These are phyloP conservation scores for Plebejus anna DNA, from an alignment of 2,888 invertebrate genomes.

Conservation along the genomic window DNA sequence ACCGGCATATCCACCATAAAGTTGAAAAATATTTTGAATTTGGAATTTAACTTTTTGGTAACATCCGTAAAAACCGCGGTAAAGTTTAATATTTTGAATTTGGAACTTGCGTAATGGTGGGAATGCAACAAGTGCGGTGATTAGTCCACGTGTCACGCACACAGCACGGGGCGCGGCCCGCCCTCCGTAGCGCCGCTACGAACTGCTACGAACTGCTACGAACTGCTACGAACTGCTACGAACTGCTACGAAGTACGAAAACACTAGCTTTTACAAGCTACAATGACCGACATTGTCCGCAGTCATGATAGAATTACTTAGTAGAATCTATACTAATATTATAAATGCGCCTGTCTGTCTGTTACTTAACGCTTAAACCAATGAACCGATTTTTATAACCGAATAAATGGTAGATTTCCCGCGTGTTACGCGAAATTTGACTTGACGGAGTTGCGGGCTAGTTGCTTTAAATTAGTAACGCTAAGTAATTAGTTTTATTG, in stretches of 20 bases:
- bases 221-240: neutral
- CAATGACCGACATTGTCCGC: neutral
- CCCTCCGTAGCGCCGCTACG: neutral
- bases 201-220: too few relatives aligned
- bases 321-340: neutral
- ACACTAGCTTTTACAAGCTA: neutral
- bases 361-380: too few relatives aligned
- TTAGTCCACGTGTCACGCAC: conserved; percentile 50
- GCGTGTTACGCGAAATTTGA: too few relatives aligned
- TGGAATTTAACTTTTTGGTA: neutral
- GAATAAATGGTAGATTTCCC: too few relatives aligned
- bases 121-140: conserved; percentile 52
- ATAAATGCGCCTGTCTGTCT: neutral
- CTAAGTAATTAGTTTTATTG: neutral
- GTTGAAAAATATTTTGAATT: neutral
- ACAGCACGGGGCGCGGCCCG: conserved; percentile 35
- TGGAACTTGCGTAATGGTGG: conserved; percentile 1
- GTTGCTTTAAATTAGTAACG: too few relatives aligned
- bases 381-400: too few relatives aligned
- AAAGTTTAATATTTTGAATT: neutral
- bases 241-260: neutral
- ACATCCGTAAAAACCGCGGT: neutral
- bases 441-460: too few relatives aligned
- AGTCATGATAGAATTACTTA: neutral
- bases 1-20: too few relatives aligned